Percentiles rank a stretch among this genome's conserved stretches.
Conservation (phyloP, 2,113 vertebrate genomes). For the Hippocampus guttulatus region DNA sequence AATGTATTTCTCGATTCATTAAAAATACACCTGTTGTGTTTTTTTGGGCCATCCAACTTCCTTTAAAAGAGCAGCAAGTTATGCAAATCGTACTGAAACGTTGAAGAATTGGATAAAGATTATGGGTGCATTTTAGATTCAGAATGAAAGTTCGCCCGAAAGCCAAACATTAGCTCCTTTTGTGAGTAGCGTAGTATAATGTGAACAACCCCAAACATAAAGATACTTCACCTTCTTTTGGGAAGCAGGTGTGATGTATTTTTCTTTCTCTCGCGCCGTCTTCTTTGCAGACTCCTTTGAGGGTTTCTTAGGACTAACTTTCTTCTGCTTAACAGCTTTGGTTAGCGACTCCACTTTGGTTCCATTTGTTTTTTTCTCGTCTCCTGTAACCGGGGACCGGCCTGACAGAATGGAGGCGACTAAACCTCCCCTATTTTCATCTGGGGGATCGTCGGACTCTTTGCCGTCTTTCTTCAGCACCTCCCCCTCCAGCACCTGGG, state of each 20-base stretch:
- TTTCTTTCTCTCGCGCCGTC: conserved; percentile 49
- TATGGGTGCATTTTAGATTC: neutral
- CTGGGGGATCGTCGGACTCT: conserved; percentile 44
- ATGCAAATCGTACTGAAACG: too few relatives aligned
- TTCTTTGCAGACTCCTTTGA: conserved; percentile 53
- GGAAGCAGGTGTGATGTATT: conserved; percentile 29
- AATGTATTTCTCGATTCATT: too few relatives aligned
- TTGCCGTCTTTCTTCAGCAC: conserved; percentile 67
- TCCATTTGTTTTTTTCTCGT: conserved; percentile 64
- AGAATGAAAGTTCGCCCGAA: neutral
- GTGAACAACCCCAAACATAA: neutral
- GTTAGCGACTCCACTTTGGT: conserved; percentile 68
- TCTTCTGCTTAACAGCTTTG: conserved; percentile 68
- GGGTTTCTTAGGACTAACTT: conserved; percentile 56
- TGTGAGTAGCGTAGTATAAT: neutral
- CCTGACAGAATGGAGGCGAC: conserved; percentile 60
- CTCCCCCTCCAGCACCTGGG: conserved; percentile 70
- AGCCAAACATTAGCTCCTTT: neutral
- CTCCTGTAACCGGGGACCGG: conserved; percentile 36
- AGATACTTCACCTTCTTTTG: conserved; percentile 66
- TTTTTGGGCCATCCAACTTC: too few relatives aligned
- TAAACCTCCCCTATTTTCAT: conserved; percentile 63
- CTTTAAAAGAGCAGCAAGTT: too few relatives aligned
- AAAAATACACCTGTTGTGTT: too few relatives aligned
- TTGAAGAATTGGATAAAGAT: neutral